Evolutionary conservation across 2,888 invertebrate genomes (phyloP).

Genomic region (Lymantria monacha): DNA sequence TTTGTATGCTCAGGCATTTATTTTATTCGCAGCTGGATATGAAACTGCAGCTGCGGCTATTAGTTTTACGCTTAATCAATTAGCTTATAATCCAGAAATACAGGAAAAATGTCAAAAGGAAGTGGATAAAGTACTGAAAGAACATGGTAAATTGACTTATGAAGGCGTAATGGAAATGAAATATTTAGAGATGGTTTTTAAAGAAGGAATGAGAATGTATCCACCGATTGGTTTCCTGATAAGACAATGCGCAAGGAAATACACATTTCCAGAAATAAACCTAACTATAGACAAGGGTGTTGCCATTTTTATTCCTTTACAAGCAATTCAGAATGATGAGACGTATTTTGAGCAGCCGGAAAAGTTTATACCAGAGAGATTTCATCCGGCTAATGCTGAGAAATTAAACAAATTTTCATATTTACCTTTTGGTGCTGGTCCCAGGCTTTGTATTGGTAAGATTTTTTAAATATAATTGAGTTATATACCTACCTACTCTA

Average conservation of each 20-base stretch:
- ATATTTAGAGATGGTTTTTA: conserved; percentile 41
- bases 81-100: conserved; percentile 50
- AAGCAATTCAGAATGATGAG: conserved; percentile 38
- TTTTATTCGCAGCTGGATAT: conserved; percentile 56
- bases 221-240: conserved; percentile 29
- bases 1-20: conserved; percentile 41
- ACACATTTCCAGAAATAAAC: conserved; percentile 31
- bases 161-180: conserved; percentile 46
- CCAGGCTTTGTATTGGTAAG: conserved; percentile 34
- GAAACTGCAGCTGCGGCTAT: conserved; percentile 58
- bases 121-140: conserved; percentile 40
- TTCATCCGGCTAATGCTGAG: conserved; percentile 15
- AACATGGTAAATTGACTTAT: conserved; percentile 36
- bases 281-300: conserved; percentile 36
- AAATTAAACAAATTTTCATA: conserved; percentile 25
- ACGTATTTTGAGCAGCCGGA: conserved; percentile 34
- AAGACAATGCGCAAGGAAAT: conserved; percentile 25
- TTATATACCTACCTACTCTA: not conserved
- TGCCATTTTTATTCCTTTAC: conserved; percentile 29
- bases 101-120: conserved; percentile 49
- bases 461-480: not conserved
- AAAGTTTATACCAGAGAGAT: conserved; percentile 39
- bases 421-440: conserved; percentile 39
- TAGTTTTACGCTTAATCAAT: conserved; percentile 46
- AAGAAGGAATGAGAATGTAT: conserved; percentile 36